phyloP scores from a whole-genome alignment of 2,113 vertebrate species.

The Fukomys damarensis region DNA sequence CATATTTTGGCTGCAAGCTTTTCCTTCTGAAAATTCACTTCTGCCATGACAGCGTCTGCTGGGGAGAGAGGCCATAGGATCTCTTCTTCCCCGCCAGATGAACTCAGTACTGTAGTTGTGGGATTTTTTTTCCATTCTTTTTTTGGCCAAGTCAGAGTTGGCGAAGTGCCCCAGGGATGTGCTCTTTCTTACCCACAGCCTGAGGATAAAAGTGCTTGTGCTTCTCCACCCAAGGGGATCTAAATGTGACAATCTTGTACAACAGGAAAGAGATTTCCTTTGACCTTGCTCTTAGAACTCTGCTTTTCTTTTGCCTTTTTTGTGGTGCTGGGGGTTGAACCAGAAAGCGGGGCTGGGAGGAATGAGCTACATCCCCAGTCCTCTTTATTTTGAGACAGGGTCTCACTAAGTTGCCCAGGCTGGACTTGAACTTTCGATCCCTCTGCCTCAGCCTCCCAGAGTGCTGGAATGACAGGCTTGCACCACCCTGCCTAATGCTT shows the following conservation, averaged over 20 bases:
- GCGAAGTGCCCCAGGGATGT: background rate
- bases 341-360: too few species aligned
- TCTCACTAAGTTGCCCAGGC: background rate
- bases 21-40: constrained; percentile 64
- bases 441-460: background rate
- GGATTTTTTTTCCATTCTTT: background rate
- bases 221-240: background rate
- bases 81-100: background rate
- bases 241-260: background rate
- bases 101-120: background rate
- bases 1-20: background rate
- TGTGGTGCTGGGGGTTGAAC: background rate
- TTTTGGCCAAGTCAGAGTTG: background rate
- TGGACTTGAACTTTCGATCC: background rate
- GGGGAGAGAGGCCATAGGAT: background rate
- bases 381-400: background rate
- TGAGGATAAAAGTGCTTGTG: background rate
- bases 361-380: background rate
- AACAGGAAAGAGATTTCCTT: background rate
- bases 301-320: background rate
- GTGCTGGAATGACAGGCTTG: background rate
- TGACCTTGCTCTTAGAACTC: background rate
- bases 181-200: background rate
- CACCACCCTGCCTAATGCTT: background rate
- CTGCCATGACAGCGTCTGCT: background rate